Evolutionary conservation across 2,888 invertebrate genomes (phyloP).

Genomic region (Pammene fasciana): DNA sequence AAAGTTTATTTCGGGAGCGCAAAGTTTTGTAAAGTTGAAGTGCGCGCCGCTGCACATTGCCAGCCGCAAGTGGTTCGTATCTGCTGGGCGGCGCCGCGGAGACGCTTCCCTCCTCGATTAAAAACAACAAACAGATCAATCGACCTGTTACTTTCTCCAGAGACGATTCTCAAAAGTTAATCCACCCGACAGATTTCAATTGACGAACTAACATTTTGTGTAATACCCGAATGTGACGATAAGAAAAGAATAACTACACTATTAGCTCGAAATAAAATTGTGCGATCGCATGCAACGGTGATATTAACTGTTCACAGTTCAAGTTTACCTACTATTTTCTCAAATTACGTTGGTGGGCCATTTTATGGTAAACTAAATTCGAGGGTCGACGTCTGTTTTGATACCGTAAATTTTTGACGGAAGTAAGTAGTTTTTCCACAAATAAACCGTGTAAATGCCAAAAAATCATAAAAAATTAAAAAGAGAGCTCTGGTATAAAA

Average conservation of each 20-base stretch:
- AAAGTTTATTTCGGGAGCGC: conserved; percentile 76
- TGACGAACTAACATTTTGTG: conserved; percentile 43
- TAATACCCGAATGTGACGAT: conserved; percentile 74
- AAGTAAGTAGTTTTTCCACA: conserved; percentile 12
- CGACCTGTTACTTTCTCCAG: conserved; percentile 69
- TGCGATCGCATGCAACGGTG: conserved; percentile 79
- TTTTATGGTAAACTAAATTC: conserved; percentile 62
- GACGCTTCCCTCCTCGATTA: conserved; percentile 74
- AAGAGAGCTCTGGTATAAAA: neutral
- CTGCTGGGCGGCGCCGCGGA: conserved; percentile 73
- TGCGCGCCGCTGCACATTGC: conserved; percentile 76
- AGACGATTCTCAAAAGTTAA: conserved; percentile 56
- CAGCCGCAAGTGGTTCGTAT: conserved; percentile 75
- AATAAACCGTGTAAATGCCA: neutral
- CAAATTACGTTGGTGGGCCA: conserved; percentile 62
- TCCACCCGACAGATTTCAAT: conserved; percentile 69
- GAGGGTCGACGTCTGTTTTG: conserved; percentile 51
- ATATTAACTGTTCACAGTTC: conserved; percentile 75
- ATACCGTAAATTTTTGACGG: conserved; percentile 39
- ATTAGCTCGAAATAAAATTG: conserved; percentile 79
- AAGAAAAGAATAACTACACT: conserved; percentile 73
- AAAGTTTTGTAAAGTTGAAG: conserved; percentile 76
- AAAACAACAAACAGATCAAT: conserved; percentile 82
- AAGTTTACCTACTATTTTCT: conserved; percentile 73
- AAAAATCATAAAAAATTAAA: neutral